Evolutionary conservation across 1,140 invertebrate species (phyloP).

Genomic region (Aricia agestis): DNA sequence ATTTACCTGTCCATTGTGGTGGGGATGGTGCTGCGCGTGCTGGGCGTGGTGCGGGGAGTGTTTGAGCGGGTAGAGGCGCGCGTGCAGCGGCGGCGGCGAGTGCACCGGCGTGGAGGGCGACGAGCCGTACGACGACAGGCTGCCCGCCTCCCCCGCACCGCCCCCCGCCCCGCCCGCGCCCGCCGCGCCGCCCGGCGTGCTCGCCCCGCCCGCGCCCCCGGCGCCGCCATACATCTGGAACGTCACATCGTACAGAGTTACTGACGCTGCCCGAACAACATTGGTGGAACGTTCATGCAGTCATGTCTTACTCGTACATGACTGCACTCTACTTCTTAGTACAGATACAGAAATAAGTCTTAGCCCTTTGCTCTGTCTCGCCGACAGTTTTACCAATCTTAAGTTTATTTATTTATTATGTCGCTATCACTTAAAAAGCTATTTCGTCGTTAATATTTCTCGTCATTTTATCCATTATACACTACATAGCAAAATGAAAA

Average conservation of each 20-base stretch:
- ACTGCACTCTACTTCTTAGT: too few species aligned
- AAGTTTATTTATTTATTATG: too few species aligned
- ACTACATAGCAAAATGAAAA: too few species aligned
- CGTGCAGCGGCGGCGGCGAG: constrained; percentile 87
- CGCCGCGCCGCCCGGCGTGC: constrained; percentile 61
- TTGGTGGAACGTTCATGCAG: not conserved
- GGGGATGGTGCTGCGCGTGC: constrained; percentile 36
- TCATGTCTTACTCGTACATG: too few species aligned
- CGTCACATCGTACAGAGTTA: constrained; percentile 27
- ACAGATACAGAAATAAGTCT: too few species aligned
- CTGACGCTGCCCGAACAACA: not conserved
- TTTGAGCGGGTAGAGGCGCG: constrained; percentile 56
- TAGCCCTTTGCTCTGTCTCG: too few species aligned
- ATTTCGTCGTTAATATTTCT: too few species aligned
- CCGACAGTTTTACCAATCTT: too few species aligned
- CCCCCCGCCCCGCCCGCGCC: constrained; percentile 69
- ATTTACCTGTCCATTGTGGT: constrained; percentile 53
- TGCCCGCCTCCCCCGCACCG: constrained; percentile 80
- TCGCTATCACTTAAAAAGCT: too few species aligned
- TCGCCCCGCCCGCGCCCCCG: constrained; percentile 54
- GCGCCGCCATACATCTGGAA: constrained; percentile 86
- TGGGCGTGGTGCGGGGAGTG: constrained; percentile 48
- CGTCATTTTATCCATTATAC: too few species aligned
- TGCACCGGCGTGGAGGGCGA: constrained; percentile 92
- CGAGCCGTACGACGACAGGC: constrained; percentile 94